Evolutionary conservation across 2,888 invertebrate species (phyloP), one percentile per base, ranked within the genome.

Genomic region (Neelides folsomi): DNA sequence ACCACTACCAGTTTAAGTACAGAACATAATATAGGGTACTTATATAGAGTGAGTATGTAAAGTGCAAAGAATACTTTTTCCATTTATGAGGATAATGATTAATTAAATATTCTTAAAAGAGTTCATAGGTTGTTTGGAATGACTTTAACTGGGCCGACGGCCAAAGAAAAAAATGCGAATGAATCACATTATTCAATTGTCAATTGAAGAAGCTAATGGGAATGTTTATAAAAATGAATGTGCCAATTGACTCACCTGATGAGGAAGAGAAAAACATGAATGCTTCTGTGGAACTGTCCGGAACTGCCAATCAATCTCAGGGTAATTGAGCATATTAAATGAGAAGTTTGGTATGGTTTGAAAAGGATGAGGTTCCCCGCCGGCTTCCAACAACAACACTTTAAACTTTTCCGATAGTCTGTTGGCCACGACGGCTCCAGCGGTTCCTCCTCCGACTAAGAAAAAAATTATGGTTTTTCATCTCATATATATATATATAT

Each of bases 211-310:
- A 5, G 8, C 8, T 39, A 39, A 13, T 39, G 39, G n/a, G n/a
- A 3, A n/a, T 39, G 39, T 3, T 39, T n/a, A 39, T 12, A 36
- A 36, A 10, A 9, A 53, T 57, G 6, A 47, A 45, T 10, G 52
- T 50, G 38, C 50, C 44, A 4, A 48, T 41, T 15, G 49, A 52
- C 20, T 45, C 44, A 59, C 59, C 38, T 52, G 37, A 35, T 58
- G 49, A 41, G 52, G 47, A 36, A 52, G 49, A 7, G 56, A 55
- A 39, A 56, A 56, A 1, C 53, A 47, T 4, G 55, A 53, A 45
- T 59, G 7, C 16, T 55, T 52, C 41, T 59, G 59, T n/a, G 59
- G 55, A 20, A 59, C 57, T 1, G 55, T 54, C 19, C 43, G 42
- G 35, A 49, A 40, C 19, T 42, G 41, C 58, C 58, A 59, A 50